Conservation (phyloP, 1,140 invertebrate genomes). For the Microplitis mediator region DNA sequence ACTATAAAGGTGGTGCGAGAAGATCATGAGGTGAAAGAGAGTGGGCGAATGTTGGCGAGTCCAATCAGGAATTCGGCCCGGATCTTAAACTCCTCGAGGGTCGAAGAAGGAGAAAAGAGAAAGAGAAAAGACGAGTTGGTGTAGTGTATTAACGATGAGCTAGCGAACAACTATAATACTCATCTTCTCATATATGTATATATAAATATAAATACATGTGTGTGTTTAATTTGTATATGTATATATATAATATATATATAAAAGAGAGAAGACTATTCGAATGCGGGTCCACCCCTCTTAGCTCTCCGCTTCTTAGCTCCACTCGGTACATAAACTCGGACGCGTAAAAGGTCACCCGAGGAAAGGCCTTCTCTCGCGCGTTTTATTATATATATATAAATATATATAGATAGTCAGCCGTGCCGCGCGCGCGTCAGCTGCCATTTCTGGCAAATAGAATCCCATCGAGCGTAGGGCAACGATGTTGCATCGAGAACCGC, state of each 20-base stretch:
- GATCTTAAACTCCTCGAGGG: constrained; percentile 3
- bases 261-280: constrained; percentile 17
- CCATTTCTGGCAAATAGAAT: constrained; percentile 34
- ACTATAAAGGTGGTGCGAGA: neutral
- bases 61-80: constrained; percentile 21
- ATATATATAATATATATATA: neutral
- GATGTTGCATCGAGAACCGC: constrained; percentile 20
- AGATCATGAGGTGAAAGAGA: constrained; percentile 2
- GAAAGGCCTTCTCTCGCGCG: constrained; percentile 25
- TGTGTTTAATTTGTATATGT: neutral
- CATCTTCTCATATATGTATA: neutral
- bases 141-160: neutral
- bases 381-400: constrained; percentile 9
- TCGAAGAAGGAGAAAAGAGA: neutral
- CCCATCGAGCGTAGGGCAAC: constrained; percentile 16
- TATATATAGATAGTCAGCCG: neutral
- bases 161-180: no score
- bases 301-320: constrained; percentile 3
- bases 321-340: constrained; percentile 30
- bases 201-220: neutral
- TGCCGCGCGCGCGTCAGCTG: constrained; percentile 16
- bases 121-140: neutral
- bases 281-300: constrained; percentile 35
- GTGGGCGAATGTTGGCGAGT: constrained; percentile 8
- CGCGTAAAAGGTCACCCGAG: constrained; percentile 35